Percentiles rank a stretch among this genome's conserved stretches.
Evolutionary conservation across 1,140 invertebrate genomes (phyloP).

Genomic region (Anoplophora glabripennis): DNA sequence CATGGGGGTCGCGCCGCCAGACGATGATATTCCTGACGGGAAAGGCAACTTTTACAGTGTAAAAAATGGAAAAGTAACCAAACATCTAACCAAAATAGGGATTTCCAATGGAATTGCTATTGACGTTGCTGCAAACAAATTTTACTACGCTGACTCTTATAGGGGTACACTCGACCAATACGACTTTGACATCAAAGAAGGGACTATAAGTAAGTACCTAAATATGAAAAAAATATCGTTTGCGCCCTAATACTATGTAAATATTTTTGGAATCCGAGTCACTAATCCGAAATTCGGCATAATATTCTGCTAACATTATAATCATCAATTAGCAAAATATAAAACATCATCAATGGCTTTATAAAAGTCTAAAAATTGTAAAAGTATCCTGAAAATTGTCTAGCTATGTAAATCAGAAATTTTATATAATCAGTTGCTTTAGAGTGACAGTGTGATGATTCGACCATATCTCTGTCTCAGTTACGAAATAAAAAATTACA

Average conservation of each 20-base stretch:
- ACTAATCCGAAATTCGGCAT: neutral
- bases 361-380: too few relatives aligned
- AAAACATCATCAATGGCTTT: too few relatives aligned
- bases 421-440: too few relatives aligned
- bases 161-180: conserved; percentile 61
- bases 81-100: conserved; percentile 21
- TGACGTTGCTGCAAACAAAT: conserved; percentile 49
- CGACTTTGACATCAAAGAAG: conserved; percentile 50
- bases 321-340: neutral
- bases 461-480: too few relatives aligned
- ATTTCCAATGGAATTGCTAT: conserved; percentile 31
- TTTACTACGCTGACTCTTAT: conserved; percentile 72
- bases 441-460: too few relatives aligned
- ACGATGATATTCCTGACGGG: conserved; percentile 51
- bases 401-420: too few relatives aligned
- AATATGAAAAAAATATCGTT: neutral
- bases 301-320: neutral
- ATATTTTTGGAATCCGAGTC: neutral
- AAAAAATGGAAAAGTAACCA: conserved; percentile 40
- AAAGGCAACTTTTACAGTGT: conserved; percentile 58
- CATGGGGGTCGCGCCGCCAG: conserved; percentile 59
- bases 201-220: neutral
- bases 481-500: too few relatives aligned
- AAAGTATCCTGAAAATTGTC: too few relatives aligned
- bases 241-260: neutral